Evolutionary conservation across 2,113 vertebrate species (phyloP).

Genomic region (Gasterosteus nipponicus): DNA sequence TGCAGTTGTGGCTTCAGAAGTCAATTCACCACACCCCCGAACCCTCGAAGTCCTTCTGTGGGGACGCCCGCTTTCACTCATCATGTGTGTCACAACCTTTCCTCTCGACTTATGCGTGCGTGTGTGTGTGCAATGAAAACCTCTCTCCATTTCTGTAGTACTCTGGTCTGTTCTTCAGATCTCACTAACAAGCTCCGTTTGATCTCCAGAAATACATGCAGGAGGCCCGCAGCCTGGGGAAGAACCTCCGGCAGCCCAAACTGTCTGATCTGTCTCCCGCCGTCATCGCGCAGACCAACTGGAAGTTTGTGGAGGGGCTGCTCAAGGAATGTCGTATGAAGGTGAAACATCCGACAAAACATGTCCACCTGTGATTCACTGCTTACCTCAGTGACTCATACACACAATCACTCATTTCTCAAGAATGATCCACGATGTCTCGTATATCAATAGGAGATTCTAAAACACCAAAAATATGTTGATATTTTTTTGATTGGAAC

Average conservation of each 20-base stretch:
- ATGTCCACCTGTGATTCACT: not conserved
- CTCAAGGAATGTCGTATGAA: slow-evolving; percentile 95
- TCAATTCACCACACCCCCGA: not conserved
- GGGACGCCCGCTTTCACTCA: not conserved
- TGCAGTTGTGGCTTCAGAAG: not conserved
- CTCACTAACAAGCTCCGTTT: not conserved
- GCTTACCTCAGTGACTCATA: not conserved
- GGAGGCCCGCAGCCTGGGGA: slow-evolving; percentile 90
- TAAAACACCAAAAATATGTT: too few species aligned
- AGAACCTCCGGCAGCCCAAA: slow-evolving; percentile 91
- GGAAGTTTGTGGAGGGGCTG: slow-evolving; percentile 94
- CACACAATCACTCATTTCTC: not conserved
- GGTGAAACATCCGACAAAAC: slow-evolving; percentile 79
- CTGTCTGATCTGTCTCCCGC: slow-evolving; percentile 93
- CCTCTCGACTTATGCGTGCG: not conserved
- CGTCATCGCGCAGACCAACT: slow-evolving; percentile 95
- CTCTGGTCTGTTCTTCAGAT: not conserved
- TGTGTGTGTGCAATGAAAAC: not conserved
- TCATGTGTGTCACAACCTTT: not conserved
- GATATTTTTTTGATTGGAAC: not conserved
- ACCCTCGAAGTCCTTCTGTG: not conserved
- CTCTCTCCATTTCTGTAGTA: not conserved
- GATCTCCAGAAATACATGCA: slow-evolving; percentile 90
- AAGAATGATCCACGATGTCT: too few species aligned
- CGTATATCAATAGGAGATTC: too few species aligned